These are phyloP conservation scores for Amblyopsis hoosieri DNA, from an alignment of 2,797 vertebrate genomes.

Conservation along the genomic window DNA sequence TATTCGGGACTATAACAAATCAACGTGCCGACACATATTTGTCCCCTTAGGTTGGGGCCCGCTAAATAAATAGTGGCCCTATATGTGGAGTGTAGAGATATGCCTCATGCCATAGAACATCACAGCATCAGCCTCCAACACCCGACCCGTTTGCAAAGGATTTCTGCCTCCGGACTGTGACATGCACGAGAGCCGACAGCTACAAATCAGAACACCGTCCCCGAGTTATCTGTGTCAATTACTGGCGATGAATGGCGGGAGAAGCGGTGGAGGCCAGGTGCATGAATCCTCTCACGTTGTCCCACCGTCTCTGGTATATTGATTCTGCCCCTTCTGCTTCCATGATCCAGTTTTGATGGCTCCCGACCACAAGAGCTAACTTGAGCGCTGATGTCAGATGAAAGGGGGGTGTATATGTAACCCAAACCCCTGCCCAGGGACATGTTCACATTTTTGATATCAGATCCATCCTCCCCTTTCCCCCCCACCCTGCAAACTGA, in stretches of 20 bases:
- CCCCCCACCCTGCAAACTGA: conserved; percentile 39
- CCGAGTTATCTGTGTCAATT: conserved; percentile 75
- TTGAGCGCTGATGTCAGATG: conserved; percentile 70
- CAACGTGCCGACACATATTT: not conserved
- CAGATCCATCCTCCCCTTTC: conserved; percentile 41
- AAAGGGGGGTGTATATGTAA: conserved; percentile 69
- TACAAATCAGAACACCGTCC: conserved; percentile 58
- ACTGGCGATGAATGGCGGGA: conserved; percentile 65
- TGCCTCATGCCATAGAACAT: too few relatives aligned
- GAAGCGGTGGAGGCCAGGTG: conserved; percentile 63
- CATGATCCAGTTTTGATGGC: conserved; percentile 61
- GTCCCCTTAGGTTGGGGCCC: conserved; percentile 4
- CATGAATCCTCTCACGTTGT: conserved; percentile 64
- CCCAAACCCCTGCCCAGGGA: conserved; percentile 63
- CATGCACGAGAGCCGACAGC: conserved; percentile 43
- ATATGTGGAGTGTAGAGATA: not conserved
- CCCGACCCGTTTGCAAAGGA: conserved; percentile 4
- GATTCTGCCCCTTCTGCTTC: conserved; percentile 59
- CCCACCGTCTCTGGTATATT: conserved; percentile 57
- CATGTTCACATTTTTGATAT: conserved; percentile 66
- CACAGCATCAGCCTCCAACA: too few relatives aligned
- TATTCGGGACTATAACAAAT: conserved; percentile 20
- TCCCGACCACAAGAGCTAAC: conserved; percentile 65
- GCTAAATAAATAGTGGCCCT: conserved; percentile 18
- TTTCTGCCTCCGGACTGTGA: conserved; percentile 34